These are phyloP conservation scores for Cisticola juncidis DNA, from an alignment of 2,113 vertebrate species.

Conservation along the genomic window DNA sequence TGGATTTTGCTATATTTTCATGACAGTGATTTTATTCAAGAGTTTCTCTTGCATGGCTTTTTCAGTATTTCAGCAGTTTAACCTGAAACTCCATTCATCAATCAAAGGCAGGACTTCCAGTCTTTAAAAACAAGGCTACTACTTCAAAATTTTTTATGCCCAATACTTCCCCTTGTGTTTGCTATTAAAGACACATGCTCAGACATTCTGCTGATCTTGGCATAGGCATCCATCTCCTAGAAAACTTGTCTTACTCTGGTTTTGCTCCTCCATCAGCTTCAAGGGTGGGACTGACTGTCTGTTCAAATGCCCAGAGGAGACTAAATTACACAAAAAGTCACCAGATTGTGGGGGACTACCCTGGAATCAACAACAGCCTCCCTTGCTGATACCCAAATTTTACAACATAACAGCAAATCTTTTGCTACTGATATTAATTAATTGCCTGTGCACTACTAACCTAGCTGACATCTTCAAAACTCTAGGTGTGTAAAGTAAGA, in stretches of 20 bases:
- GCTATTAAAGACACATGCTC: not conserved
- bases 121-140: not conserved
- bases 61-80: not conserved
- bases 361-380: not conserved
- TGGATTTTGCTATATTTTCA: not conserved
- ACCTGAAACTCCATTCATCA: not conserved
- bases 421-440: not conserved
- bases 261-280: not conserved
- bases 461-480: not conserved
- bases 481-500: not conserved
- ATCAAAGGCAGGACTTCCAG: not conserved
- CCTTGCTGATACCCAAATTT: not conserved
- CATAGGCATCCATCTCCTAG: rapidly evolving
- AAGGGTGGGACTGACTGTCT: not conserved
- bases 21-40: rapidly evolving
- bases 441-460: not conserved
- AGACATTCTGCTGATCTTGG: not conserved
- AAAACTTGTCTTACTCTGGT: not conserved
- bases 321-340: not conserved
- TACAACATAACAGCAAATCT: not conserved
- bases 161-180: not conserved
- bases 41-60: not conserved
- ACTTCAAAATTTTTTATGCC: not conserved
- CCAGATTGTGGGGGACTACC: not conserved
- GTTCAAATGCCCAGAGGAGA: not conserved